These are phyloP conservation scores for Petrolisthes manimaculis DNA, from an alignment of 2,888 invertebrate genomes.

Conservation along the genomic window DNA sequence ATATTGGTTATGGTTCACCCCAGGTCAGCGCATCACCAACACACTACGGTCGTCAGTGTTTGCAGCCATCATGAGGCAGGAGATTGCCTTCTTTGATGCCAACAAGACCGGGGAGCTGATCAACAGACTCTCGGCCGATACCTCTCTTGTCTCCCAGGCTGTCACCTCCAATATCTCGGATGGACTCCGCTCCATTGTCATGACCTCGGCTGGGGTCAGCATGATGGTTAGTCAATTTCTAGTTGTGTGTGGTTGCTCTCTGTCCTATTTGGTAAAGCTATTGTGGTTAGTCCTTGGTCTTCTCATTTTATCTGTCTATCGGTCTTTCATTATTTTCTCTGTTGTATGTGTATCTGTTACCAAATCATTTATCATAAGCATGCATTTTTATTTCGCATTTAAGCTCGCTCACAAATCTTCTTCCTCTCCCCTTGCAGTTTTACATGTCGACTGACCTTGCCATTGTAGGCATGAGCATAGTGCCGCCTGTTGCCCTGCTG, in stretches of 20 bases:
- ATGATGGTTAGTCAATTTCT: constrained; percentile 72
- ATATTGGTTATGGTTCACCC: constrained; percentile 66
- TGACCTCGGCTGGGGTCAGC: constrained; percentile 87
- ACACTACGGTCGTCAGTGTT: constrained; percentile 83
- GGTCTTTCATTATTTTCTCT: neutral
- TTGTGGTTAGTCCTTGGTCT: no score
- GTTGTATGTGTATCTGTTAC: neutral
- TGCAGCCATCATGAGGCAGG: constrained; percentile 84
- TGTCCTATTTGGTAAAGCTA: no score
- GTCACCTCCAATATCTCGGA: constrained; percentile 95
- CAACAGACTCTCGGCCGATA: constrained; percentile 90
- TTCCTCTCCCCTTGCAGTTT: constrained; percentile 75
- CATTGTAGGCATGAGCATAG: constrained; percentile 85
- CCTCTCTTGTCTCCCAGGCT: constrained; percentile 90
- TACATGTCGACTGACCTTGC: constrained; percentile 92
- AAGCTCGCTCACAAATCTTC: no score
- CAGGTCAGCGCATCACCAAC: constrained; percentile 90
- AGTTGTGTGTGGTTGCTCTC: no score
- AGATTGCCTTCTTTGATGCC: constrained; percentile 91
- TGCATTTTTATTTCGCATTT: neutral
- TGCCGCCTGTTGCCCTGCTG: constrained; percentile 88
- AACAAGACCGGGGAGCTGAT: constrained; percentile 92
- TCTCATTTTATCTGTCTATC: neutral
- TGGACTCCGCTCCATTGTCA: constrained; percentile 87
- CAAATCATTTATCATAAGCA: neutral